Evolutionary conservation across 2,888 invertebrate species (phyloP).

Genomic region (Prenolepis imparis): DNA sequence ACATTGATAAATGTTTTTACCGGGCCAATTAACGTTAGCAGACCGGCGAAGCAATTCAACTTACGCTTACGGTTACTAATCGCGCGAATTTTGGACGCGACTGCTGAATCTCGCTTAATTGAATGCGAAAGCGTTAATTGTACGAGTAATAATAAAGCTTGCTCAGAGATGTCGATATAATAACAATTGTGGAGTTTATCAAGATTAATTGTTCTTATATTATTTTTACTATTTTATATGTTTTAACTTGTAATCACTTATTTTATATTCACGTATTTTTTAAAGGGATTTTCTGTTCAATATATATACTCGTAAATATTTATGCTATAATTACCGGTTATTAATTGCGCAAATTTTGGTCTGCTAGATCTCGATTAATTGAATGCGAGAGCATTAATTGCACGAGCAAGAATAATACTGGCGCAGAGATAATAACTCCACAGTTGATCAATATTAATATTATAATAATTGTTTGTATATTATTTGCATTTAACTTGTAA

Average conservation of each 20-base stretch:
- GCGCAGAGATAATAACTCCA: too few relatives aligned
- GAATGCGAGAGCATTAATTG: too few relatives aligned
- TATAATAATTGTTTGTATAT: too few relatives aligned
- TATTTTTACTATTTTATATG: too few relatives aligned
- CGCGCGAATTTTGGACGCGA: not conserved
- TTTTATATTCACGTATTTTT: not conserved
- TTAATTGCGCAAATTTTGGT: too few relatives aligned
- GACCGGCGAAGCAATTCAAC: slow-evolving; percentile 7
- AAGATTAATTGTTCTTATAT: not conserved
- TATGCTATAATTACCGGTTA: not conserved
- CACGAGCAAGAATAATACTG: too few relatives aligned
- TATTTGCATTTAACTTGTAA: too few relatives aligned
- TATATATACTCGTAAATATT: not conserved
- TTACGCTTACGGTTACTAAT: slow-evolving; percentile 23
- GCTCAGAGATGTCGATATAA: not conserved
- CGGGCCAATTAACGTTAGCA: slow-evolving; percentile 50
- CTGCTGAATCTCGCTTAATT: slow-evolving; percentile 17
- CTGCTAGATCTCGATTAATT: too few relatives aligned
- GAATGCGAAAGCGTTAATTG: not conserved
- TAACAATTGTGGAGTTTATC: not conserved
- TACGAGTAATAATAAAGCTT: not conserved
- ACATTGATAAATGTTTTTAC: slow-evolving; percentile 63
- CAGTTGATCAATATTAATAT: too few relatives aligned
- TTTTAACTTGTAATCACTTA: not conserved
- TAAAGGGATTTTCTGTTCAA: not conserved